Conservation (phyloP, 35 echinoderm and acorn worm species). For the Holothuria glaberrima region DNA sequence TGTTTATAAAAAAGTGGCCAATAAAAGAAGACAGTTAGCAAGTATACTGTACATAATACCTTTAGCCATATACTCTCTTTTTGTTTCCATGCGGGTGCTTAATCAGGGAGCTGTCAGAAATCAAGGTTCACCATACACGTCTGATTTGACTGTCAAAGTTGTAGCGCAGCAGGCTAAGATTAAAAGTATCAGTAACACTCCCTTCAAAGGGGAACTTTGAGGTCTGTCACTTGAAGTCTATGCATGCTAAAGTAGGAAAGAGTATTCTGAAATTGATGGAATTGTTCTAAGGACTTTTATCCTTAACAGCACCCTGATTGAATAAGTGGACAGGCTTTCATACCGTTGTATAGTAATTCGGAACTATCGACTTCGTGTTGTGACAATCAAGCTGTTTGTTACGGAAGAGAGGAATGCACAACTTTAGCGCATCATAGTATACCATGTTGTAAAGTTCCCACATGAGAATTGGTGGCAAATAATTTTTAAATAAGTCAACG, state of each 20-base stretch:
- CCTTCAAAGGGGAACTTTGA: background rate
- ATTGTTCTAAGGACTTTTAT: background rate
- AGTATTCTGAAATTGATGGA: background rate
- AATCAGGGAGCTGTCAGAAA: constrained; percentile 7
- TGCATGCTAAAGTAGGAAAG: background rate
- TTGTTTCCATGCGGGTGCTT: background rate
- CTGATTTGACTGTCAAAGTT: background rate
- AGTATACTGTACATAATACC: background rate
- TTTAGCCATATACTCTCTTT: too few species aligned
- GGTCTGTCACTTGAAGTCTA: background rate
- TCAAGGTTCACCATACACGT: background rate
- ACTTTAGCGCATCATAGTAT: too few species aligned
- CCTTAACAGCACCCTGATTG: too few species aligned
- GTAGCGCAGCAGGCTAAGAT: background rate
- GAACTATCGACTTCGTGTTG: background rate
- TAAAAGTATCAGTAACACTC: background rate
- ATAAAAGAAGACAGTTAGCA: background rate
- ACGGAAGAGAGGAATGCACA: background rate
- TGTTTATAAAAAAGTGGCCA: background rate
- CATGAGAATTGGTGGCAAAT: too few species aligned
- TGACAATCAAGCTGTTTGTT: background rate
- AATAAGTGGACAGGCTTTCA: too few species aligned
- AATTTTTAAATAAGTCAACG: too few species aligned
- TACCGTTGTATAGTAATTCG: background rate
- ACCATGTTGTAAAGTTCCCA: too few species aligned